These are phyloP conservation scores for Eueremaeus valkanovi DNA, from an alignment of 2,888 invertebrate genomes.

Conservation along the genomic window DNA sequence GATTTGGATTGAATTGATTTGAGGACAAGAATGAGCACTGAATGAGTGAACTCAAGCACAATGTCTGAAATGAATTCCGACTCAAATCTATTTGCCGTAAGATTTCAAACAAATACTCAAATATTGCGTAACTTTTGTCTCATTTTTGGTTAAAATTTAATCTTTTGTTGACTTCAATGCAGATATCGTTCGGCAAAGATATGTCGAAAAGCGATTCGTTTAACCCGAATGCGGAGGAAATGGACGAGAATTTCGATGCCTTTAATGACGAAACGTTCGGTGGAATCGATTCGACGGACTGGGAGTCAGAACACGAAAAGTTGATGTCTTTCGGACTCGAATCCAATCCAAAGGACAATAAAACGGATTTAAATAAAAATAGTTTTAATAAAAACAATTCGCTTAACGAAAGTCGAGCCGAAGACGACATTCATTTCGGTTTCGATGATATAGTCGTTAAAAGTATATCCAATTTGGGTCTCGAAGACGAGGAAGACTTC, in stretches of 20 bases:
- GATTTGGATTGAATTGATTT: background rate
- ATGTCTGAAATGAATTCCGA: slow-evolving; percentile 3
- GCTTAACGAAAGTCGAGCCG: background rate
- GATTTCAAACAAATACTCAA: background rate
- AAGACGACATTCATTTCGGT: slow-evolving; percentile 25
- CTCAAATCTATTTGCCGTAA: slow-evolving; percentile 8
- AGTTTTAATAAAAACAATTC: slow-evolving; percentile 16
- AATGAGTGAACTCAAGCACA: background rate
- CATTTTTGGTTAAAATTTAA: background rate
- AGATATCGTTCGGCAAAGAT: slow-evolving; percentile 9
- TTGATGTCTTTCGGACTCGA: slow-evolving; percentile 56
- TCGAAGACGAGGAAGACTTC: slow-evolving; percentile 50
- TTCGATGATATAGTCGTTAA: slow-evolving; percentile 49
- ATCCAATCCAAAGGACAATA: slow-evolving; percentile 49
- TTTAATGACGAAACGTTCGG: slow-evolving; percentile 91
- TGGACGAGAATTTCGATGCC: slow-evolving; percentile 80
- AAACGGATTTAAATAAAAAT: slow-evolving; percentile 40
- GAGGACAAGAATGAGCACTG: background rate
- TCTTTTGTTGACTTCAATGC: background rate
- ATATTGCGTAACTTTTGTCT: background rate
- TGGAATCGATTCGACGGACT: slow-evolving; percentile 63
- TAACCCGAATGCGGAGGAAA: slow-evolving; percentile 16
- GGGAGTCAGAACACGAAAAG: slow-evolving; percentile 66
- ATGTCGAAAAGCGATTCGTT: background rate
- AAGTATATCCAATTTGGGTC: slow-evolving; percentile 51